These are phyloP conservation scores for Parotocinclus haroldoi DNA, from an alignment of 2,797 vertebrate genomes.

Conservation along the genomic window DNA sequence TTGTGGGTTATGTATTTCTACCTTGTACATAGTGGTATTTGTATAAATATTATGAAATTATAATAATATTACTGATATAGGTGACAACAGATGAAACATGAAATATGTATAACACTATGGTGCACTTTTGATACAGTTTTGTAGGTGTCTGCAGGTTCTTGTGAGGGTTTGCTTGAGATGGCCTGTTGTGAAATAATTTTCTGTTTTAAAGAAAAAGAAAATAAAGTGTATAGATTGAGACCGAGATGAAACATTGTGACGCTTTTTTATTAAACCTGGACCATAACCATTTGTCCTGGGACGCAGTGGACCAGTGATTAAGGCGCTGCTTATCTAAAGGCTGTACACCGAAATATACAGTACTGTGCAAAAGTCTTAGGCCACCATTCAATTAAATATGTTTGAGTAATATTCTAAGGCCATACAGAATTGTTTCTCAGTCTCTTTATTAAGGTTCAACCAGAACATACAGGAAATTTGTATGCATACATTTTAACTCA, in stretches of 20 bases:
- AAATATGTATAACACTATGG: conserved; percentile 83
- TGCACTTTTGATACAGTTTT: conserved; percentile 91
- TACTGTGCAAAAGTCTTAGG: no score
- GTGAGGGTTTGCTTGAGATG: conserved; percentile 81
- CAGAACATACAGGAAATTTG: no score
- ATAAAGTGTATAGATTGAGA: conserved; percentile 71
- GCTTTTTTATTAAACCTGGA: conserved; percentile 3
- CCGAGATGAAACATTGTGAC: neutral
- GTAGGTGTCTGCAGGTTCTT: conserved; percentile 82
- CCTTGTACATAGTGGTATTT: conserved; percentile 88
- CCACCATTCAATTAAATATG: no score
- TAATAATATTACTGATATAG: conserved; percentile 62
- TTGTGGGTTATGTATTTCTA: conserved; percentile 82
- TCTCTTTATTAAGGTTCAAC: no score
- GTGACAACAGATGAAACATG: conserved; percentile 68
- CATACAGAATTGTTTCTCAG: no score
- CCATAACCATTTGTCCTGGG: no score
- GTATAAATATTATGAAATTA: conserved; percentile 83
- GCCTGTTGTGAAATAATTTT: conserved; percentile 83
- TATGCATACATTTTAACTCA: no score
- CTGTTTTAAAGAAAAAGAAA: conserved; percentile 86
- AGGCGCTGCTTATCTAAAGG: no score
- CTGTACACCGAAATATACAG: no score
- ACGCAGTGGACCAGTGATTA: no score
- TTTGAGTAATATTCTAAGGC: no score